Evolutionary conservation across 2,113 vertebrate species (phyloP), one percentile per base, ranked within the genome.

Genomic region (Lophius piscatorius): DNA sequence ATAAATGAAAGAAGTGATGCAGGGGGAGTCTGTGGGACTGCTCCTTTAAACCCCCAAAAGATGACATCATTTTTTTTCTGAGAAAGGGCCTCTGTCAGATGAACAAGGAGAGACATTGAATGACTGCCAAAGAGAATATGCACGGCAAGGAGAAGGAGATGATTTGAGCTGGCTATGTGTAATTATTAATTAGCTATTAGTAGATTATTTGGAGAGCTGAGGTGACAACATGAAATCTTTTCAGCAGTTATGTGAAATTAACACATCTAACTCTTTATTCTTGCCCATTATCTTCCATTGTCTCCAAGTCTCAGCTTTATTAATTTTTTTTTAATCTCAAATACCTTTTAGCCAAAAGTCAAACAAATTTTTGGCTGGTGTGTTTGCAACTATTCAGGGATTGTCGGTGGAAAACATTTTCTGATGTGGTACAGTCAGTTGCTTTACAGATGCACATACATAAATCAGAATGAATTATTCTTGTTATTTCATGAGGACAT

Each of bases 131-230:
- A 54, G 34, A 63, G 31, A 83, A 78, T 64, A 46, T 67, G 68
- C 61, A 57, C 13, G n/a, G 51, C 39, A 66, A 70, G 64, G 74
- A 73, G 60, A 84, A 63, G 58, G 58, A 69, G 72, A 67, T 58
- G 65, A 83, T 83, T 82, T 74, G 66, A 83, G 78, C 29, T 78
- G 81, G 73, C 64, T 82, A 48, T 46, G 61, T 61, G 38, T 16
- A 23, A 73, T 80, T 81, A 89, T 87, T 85, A 87, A 85, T 83
- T 76, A 83, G 78, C 75, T 81, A 89, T 89, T 85, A 85, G 74
- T 40, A 70, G 63, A 85, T 74, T 83, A 56, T 80, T 77, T 66
- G 73, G 69, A 48, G 82, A 70, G 67, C 85, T 86, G 85, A 85
- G 80, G 77, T 23, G 66, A 75, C 70, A 69, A 67, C 77, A 82